Evolutionary conservation across 2,113 vertebrate genomes (phyloP).

Genomic region (Okapia johnstoni): DNA sequence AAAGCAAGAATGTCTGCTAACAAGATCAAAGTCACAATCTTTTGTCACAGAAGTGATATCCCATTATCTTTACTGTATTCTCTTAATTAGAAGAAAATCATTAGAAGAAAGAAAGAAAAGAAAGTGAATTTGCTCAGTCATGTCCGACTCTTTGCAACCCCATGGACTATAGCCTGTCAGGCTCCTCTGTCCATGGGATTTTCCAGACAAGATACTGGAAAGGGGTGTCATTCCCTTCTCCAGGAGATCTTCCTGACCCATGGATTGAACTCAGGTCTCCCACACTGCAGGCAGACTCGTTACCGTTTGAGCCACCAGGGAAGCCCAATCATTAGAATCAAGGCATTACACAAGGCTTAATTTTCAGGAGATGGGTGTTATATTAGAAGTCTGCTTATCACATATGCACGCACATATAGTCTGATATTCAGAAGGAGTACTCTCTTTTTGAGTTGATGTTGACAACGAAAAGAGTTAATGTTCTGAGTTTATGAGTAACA

Average conservation of each 20-base stretch:
- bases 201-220: not conserved
- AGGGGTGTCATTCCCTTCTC: not conserved
- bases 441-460: not conserved
- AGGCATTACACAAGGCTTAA: not conserved
- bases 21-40: not conserved
- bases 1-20: not conserved
- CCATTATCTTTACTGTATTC: not conserved
- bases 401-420: not conserved
- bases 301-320: not conserved
- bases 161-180: not conserved
- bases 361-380: not conserved
- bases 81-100: not conserved
- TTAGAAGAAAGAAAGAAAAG: not conserved
- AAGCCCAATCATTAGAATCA: not conserved
- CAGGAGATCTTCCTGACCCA: not conserved
- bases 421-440: not conserved
- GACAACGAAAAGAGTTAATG: not conserved
- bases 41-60: not conserved
- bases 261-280: fast-evolving
- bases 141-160: not conserved
- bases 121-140: not conserved
- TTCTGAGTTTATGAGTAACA: not conserved
- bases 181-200: not conserved
- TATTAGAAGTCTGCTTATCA: not conserved
- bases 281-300: fast-evolving